A percentile compares a stretch with the other conserved stretches of the same genome.
phyloP scores from a whole-genome alignment of 2,888 invertebrate species.

The Lochmaea capreae region DNA sequence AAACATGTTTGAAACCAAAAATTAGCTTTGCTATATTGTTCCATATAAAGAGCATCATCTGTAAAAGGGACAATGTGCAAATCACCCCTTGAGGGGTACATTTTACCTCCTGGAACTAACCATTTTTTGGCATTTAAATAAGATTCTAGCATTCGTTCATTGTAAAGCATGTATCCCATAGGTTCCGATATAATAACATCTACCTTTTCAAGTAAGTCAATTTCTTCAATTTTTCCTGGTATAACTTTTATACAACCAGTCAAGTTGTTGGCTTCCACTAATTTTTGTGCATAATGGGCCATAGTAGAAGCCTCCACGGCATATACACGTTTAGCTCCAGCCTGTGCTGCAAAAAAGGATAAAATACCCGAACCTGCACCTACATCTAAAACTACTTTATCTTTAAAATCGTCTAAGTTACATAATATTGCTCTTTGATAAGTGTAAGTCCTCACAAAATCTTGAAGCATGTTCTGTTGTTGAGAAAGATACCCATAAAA shows the following conservation, averaged over 20 bases:
- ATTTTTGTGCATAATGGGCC: slow-evolving; percentile 93
- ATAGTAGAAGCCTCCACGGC: slow-evolving; percentile 99
- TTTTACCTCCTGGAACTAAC: slow-evolving; percentile 91
- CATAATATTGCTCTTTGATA: slow-evolving; percentile 97
- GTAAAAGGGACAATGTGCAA: slow-evolving; percentile 97
- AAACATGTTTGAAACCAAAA: slow-evolving; percentile 99
- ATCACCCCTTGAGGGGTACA: slow-evolving; percentile 98
- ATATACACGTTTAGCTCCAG: slow-evolving; percentile 95
- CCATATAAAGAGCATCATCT: slow-evolving; percentile 97
- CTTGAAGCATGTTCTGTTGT: slow-evolving; percentile 99
- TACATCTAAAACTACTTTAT: slow-evolving; percentile 95
- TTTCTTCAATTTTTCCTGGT: slow-evolving; percentile 95
- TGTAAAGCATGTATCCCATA: slow-evolving; percentile 99
- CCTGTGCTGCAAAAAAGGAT: slow-evolving; percentile 98
- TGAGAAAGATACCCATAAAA: slow-evolving; percentile 99
- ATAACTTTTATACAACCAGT: slow-evolving; percentile 91
- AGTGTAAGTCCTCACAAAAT: slow-evolving; percentile 97
- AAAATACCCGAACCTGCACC: slow-evolving; percentile 99
- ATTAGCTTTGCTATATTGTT: slow-evolving; percentile 98
- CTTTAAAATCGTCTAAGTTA: slow-evolving; percentile 92
- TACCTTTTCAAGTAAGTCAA: slow-evolving; percentile 93
- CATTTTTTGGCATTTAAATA: slow-evolving; percentile 99
- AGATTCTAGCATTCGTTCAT: slow-evolving; percentile 98
- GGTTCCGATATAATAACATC: slow-evolving; percentile 99
- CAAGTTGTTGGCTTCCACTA: slow-evolving; percentile 91